These are phyloP conservation scores for Emydoidea blandingii DNA, from an alignment of 2,797 vertebrate species.

Conservation along the genomic window DNA sequence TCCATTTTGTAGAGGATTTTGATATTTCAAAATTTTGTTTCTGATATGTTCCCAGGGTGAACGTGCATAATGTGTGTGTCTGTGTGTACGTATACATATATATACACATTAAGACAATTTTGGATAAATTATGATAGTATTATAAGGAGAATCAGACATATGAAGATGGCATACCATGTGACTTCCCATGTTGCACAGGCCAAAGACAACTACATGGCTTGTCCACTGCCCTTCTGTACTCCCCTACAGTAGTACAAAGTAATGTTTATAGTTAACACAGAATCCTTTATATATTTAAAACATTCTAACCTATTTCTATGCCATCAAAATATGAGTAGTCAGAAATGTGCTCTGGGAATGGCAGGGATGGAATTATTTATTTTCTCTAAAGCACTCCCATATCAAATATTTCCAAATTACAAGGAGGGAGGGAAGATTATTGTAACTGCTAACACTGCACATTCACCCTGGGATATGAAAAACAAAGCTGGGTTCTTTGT, in stretches of 20 bases:
- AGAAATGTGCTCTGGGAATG: constrained; percentile 49
- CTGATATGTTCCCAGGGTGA: too few relatives aligned
- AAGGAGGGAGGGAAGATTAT: not conserved
- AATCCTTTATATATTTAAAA: constrained; percentile 56
- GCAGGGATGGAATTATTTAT: constrained; percentile 2
- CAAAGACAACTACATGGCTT: not conserved
- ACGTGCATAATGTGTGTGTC: too few relatives aligned
- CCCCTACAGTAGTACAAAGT: constrained; percentile 37
- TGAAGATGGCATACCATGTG: not conserved
- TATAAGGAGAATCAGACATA: not conserved
- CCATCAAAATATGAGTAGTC: constrained; percentile 1
- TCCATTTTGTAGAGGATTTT: fast-evolving
- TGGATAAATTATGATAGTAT: not conserved
- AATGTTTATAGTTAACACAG: constrained; percentile 22
- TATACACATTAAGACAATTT: not conserved
- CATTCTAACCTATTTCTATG: constrained; percentile 1
- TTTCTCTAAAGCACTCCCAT: not conserved
- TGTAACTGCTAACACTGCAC: not conserved
- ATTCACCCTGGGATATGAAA: not conserved
- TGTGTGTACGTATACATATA: too few relatives aligned
- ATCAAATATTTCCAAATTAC: constrained; percentile 14
- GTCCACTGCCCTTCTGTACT: constrained; percentile 37
- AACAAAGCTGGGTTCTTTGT: not conserved
- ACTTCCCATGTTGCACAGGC: not conserved
- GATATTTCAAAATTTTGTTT: too few relatives aligned